Base-by-base conservation (phyloP, 2,797 vertebrate species). In the Schizopygopsis pylzovi region DNA sequence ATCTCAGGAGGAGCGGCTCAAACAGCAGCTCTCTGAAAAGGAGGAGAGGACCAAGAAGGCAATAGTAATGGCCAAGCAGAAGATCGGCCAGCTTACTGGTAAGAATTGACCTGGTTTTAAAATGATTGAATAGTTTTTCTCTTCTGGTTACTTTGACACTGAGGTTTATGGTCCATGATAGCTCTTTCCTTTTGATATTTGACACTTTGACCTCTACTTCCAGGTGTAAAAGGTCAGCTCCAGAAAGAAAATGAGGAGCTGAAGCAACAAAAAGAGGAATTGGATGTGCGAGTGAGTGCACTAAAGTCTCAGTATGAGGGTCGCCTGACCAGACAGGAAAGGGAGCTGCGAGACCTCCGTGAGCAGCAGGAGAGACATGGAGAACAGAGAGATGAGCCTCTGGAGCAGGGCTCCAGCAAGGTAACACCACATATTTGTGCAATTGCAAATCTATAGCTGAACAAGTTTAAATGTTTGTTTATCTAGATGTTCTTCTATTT, bases 291-390 rank as follows among this genome's bases (percentile, higher is more conserved):
- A 20, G 95, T 99, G 93, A 97, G 96, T 0, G 97, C 98, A 0
- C 95, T 99, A 0, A 98, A 98, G 89, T 99, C 98, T 0, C 98
- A 99, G n/a, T 99, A 98, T 0, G 98, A 99, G 90, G 97, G 97
- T 1, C 96, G 97, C 1, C 96, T 99, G 87, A 96, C 95, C 92
- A 96, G 98, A 4, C 95, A 98, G 89, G 98, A 99, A 92, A 95
- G 97, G 83, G 98, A 99, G 85, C 95, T 98, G 52, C 88, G 96
- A 85, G 95, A 96, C 49, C 93, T 96, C 22, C 92, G 98, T 22
- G 97, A 98, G 63, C 98, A 99, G 28, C 98, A 99, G 87, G 98
- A 99, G 90, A 95, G 98, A 82, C 98, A 90, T 20, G 86, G 85
- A 25, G 89, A 90, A 47, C 89, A 89, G 80, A 88, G 89, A 63